Conservation (phyloP, 2,113 vertebrate genomes). For the Nicator chloris region DNA sequence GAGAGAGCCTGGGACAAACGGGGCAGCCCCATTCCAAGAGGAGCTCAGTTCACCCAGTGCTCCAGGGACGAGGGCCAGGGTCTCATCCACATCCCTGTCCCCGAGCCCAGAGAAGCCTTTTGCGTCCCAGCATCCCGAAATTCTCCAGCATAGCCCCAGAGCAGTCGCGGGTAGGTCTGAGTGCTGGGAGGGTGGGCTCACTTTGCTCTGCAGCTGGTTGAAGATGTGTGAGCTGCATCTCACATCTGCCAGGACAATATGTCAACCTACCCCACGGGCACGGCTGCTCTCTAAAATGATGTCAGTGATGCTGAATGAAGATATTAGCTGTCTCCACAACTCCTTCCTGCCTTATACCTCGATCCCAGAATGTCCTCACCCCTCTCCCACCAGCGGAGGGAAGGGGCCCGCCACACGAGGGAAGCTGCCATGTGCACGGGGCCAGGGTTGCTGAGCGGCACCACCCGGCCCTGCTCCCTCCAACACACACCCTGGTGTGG, state of each 20-base stretch:
- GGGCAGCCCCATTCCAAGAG: rapidly evolving
- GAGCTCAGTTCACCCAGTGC: not conserved
- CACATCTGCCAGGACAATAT: not conserved
- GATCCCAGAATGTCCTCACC: not conserved
- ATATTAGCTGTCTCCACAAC: not conserved
- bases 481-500: not conserved
- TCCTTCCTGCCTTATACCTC: not conserved
- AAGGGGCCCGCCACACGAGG: not conserved
- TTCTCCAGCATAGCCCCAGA: not conserved
- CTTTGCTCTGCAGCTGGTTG: not conserved
- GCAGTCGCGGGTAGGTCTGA: not conserved
- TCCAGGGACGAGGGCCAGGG: not conserved
- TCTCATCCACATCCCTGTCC: not conserved
- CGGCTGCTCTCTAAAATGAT: not conserved
- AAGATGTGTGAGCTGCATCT: not conserved
- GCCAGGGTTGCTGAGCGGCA: not conserved
- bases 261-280: not conserved
- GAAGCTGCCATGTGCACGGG: rapidly evolving
- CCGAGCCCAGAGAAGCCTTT: not conserved
- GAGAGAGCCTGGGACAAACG: not conserved
- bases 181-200: rapidly evolving
- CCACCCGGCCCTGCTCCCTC: not conserved
- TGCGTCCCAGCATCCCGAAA: not conserved
- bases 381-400: not conserved
- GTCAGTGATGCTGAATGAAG: not conserved